Evolutionary conservation across 1,140 invertebrate genomes (phyloP).

Genomic region (Yoshiicerus persimilis): DNA sequence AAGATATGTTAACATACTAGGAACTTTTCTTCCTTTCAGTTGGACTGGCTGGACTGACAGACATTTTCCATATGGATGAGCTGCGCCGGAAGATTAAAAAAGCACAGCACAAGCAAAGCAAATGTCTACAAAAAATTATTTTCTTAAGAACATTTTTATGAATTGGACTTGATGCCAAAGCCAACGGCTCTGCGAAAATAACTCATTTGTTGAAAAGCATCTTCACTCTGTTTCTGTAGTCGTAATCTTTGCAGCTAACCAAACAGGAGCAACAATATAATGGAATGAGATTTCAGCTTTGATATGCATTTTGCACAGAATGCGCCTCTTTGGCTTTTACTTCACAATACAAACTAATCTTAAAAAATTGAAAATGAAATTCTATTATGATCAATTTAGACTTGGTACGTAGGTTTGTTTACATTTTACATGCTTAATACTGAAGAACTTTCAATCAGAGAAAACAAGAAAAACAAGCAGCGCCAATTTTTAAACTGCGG

Average conservation of each 20-base stretch:
- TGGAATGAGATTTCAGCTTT: background rate
- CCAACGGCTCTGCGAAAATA: background rate
- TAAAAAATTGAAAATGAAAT: background rate
- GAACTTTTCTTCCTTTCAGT: background rate
- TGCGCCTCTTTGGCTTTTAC: background rate
- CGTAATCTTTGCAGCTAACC: background rate
- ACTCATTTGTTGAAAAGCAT: background rate
- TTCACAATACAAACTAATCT: background rate
- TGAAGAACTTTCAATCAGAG: background rate
- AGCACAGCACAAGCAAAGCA: background rate
- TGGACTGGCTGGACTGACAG: background rate
- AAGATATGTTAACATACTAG: background rate
- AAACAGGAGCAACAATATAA: background rate
- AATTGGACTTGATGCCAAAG: constrained; percentile 1
- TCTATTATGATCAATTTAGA: background rate
- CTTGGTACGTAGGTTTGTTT: background rate
- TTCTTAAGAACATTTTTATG: constrained; percentile 16
- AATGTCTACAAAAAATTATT: background rate
- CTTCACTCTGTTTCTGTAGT: background rate
- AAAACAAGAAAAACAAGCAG: background rate
- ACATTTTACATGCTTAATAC: background rate
- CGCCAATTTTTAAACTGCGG: background rate
- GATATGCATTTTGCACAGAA: background rate
- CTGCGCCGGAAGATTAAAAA: background rate
- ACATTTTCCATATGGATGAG: constrained; percentile 3